Conservation (phyloP, 2,797 vertebrate species). For the Xenopus petersii region DNA sequence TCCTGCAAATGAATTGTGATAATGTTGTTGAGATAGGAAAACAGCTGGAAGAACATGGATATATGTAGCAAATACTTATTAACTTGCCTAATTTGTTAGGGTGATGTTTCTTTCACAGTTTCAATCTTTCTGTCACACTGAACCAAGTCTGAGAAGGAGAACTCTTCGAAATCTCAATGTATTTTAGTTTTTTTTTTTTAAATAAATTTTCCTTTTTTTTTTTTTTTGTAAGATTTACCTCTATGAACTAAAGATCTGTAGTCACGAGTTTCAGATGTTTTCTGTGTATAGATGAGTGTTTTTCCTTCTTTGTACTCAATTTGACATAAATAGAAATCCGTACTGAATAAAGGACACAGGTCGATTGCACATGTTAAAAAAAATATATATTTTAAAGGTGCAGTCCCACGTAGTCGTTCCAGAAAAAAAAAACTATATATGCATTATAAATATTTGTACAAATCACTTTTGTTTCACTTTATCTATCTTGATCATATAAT, state of each 20-base stretch:
- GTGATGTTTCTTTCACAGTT: slow-evolving; percentile 68
- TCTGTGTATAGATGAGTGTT: slow-evolving; percentile 25
- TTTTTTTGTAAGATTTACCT: slow-evolving; percentile 54
- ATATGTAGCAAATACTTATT: slow-evolving; percentile 91
- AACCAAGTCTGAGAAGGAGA: slow-evolving; percentile 66
- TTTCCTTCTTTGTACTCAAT: slow-evolving; percentile 55
- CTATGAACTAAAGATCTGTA: slow-evolving; percentile 59
- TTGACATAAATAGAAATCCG: slow-evolving; percentile 10
- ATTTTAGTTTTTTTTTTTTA: slow-evolving; percentile 13
- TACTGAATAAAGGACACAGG: slow-evolving; percentile 3
- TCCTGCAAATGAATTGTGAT: slow-evolving; percentile 77
- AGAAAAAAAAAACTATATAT: slow-evolving; percentile 16
- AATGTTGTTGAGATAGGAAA: slow-evolving; percentile 68
- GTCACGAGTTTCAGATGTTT: slow-evolving; percentile 57
- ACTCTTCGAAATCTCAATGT: slow-evolving; percentile 58
- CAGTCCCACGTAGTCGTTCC: slow-evolving; percentile 20
- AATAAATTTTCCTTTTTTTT: slow-evolving; percentile 7
- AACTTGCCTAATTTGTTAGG: slow-evolving; percentile 73
- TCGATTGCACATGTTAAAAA: slow-evolving; percentile 22
- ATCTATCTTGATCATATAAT: slow-evolving; percentile 9
- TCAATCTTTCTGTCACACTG: slow-evolving; percentile 69
- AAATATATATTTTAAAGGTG: slow-evolving; percentile 5
- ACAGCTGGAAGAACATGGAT: slow-evolving; percentile 71
- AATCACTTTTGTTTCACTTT: slow-evolving; percentile 17
- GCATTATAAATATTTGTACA: slow-evolving; percentile 16